Base-by-base conservation (phyloP, 1,140 invertebrate genomes). In the Tachypleus tridentatus region DNA sequence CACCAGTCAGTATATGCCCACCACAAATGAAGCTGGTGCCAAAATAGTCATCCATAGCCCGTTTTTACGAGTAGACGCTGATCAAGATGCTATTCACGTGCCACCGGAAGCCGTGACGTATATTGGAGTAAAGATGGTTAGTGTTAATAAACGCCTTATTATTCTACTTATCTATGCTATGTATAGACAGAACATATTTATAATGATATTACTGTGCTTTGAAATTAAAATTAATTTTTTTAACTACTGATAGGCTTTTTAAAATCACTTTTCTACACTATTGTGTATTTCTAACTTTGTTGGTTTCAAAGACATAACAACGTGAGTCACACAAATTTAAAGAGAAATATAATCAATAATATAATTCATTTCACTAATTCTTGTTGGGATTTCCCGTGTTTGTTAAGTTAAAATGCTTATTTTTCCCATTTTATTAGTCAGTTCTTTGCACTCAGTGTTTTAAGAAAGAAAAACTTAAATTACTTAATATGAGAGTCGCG, bases 1-100 rank as follows among this genome's bases (percentile, higher is more conserved):
- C 57, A 75, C 76, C 57, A 56, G 70, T 9, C 70, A 77, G 61
- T 79, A 79, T 66, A 71, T 78, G 11, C 64, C 72, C 0, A 70
- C 71, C 9, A 71, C 74, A 6, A 70, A 70, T 4, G 74, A 74
- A 60, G 57, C 62, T 10, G 77, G 76, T 8, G 71, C 74, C 0
- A 70, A 74, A 52, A 70, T 79, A 49, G 58, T 75, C 1, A 68
- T 77, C 49, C 77, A 78, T 60, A 68, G 69, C 6, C 64, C 70
- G 11, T 70, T 70, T 3, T 66, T 67, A 9, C 9, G 63, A 10
- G 68, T 65, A 8, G 68, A 69, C 61, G 65, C 68, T 4, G 68
- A 69, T 60, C 65, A 69, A 59, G 68, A 69, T 60, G 62, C 68
- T 3, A 60, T 69, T 8, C 64, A 69, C 48, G 63, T 69, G 9